Conservation (phyloP, 53 echinoderm and acorn worm species). For the Hippasteria phrygiana region DNA sequence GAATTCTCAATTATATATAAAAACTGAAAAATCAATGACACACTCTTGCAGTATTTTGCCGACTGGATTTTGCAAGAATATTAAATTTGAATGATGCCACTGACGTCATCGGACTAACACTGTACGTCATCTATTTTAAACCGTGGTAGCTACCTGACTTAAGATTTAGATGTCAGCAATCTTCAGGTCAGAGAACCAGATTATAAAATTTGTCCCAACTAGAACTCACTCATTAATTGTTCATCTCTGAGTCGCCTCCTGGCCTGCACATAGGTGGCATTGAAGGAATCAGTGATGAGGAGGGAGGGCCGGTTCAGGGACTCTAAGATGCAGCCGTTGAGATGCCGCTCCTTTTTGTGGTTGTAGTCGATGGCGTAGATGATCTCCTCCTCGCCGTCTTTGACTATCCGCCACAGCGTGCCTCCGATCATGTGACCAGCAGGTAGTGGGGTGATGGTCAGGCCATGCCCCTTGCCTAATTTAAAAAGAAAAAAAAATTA, state of each 20-base stretch:
- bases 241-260: constrained; percentile 91
- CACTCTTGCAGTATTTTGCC: too few species aligned
- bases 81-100: too few species aligned
- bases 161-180: too few species aligned
- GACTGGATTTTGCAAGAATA: too few species aligned
- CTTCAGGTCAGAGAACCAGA: too few species aligned
- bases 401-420: constrained; percentile 97
- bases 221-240: constrained; percentile 99
- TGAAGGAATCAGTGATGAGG: constrained; percentile 97
- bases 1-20: too few species aligned
- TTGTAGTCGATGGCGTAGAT: constrained; percentile 98
- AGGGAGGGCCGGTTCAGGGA: constrained; percentile 89
- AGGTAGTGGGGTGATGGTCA: constrained; percentile 92
- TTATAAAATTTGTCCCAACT: too few species aligned
- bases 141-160: too few species aligned
- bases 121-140: too few species aligned
- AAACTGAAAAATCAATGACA: too few species aligned
- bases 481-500: not conserved
- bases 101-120: too few species aligned
- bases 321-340: constrained; percentile 95
- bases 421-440: constrained; percentile 99
- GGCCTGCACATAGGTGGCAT: constrained; percentile 94
- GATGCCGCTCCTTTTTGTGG: constrained; percentile 99
- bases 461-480: constrained; percentile 94
- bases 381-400: constrained; percentile 97